These are phyloP conservation scores for Arnoldichthys spilopterus DNA, from an alignment of 2,797 vertebrate genomes.

Conservation along the genomic window DNA sequence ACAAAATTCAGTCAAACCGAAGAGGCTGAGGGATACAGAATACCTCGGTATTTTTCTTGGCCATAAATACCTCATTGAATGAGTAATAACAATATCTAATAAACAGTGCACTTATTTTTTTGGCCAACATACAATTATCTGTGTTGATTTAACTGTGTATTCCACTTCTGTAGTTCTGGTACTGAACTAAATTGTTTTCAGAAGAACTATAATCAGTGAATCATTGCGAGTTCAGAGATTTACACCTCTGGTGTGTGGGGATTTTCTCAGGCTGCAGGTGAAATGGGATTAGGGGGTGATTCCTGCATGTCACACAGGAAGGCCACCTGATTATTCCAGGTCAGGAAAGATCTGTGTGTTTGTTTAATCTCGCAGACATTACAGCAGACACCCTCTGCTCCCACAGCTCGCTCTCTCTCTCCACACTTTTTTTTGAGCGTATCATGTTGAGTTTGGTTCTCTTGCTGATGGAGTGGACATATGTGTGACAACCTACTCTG, in stretches of 20 bases:
- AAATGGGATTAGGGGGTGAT: slow-evolving; percentile 31
- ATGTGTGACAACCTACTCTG: not conserved
- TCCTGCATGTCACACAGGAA: slow-evolving; percentile 27
- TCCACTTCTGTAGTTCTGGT: not conserved
- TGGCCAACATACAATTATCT: too few relatives aligned
- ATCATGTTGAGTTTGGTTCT: not conserved
- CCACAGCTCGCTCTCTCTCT: not conserved
- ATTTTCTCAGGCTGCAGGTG: slow-evolving; percentile 20
- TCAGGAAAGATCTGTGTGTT: slow-evolving; percentile 39
- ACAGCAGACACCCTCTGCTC: too few relatives aligned
- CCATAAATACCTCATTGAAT: too few relatives aligned
- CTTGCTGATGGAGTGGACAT: slow-evolving; percentile 8
- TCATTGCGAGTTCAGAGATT: not conserved
- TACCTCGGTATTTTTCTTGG: too few relatives aligned
- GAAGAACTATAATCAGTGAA: not conserved
- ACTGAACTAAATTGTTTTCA: not conserved
- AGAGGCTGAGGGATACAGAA: too few relatives aligned
- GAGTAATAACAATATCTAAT: too few relatives aligned
- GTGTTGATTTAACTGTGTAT: too few relatives aligned
- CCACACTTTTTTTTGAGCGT: slow-evolving; percentile 4
- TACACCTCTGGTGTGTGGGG: not conserved
- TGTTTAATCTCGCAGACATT: slow-evolving; percentile 40
- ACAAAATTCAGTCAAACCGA: too few relatives aligned
- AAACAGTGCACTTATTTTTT: too few relatives aligned
- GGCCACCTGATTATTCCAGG: slow-evolving; percentile 12